These are phyloP conservation scores for Rhopalosiphum padi DNA, from an alignment of 1,140 invertebrate species.

Conservation along the genomic window DNA sequence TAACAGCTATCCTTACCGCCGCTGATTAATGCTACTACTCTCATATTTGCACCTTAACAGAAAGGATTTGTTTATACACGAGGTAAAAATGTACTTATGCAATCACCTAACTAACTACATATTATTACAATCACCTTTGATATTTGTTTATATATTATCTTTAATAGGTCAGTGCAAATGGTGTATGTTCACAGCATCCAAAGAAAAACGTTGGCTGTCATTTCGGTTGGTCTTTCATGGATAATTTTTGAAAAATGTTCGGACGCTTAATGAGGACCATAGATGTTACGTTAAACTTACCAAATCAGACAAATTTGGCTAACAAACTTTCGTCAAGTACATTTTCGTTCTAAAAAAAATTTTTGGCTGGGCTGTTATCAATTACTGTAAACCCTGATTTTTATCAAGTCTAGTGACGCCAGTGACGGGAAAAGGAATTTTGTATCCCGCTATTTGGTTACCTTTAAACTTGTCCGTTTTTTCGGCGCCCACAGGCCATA, in stretches of 20 bases:
- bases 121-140: slow-evolving; percentile 28
- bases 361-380: slow-evolving; percentile 53
- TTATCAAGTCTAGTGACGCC: slow-evolving; percentile 18
- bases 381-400: slow-evolving; percentile 26
- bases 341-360: slow-evolving; percentile 54
- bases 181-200: slow-evolving; percentile 29
- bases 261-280: background rate
- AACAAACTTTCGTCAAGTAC: slow-evolving; percentile 30
- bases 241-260: background rate
- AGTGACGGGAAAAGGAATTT: slow-evolving; percentile 18
- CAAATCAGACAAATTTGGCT: slow-evolving; percentile 11
- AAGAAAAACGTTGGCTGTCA: background rate
- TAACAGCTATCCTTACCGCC: slow-evolving; percentile 99
- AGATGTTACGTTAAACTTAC: slow-evolving; percentile 6
- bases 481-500: background rate
- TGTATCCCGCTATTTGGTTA: slow-evolving; percentile 33
- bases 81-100: background rate
- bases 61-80: slow-evolving; percentile 4
- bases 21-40: slow-evolving; percentile 88
- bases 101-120: background rate
- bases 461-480: background rate
- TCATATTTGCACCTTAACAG: slow-evolving; percentile 68
- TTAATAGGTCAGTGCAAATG: slow-evolving; percentile 46
- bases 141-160: slow-evolving; percentile 40
- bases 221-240: background rate